A percentile compares a stretch with the other conserved stretches of the same genome.
phyloP scores from a whole-genome alignment of 2,797 vertebrate genomes.

The Sebastes hopkinsi region DNA sequence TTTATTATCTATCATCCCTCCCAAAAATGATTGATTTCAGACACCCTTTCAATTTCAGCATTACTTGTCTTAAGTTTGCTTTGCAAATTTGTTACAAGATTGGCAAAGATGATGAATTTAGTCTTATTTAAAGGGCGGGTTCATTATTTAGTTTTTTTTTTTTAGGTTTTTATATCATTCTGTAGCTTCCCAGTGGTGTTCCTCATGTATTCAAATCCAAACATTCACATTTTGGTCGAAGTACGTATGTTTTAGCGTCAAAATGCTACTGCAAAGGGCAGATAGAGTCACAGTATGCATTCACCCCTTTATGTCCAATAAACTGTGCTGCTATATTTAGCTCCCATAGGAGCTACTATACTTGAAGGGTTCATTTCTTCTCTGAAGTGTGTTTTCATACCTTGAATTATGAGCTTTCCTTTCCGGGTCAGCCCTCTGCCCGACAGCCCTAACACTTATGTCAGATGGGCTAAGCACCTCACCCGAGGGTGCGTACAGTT shows the following conservation, averaged over 20 bases:
- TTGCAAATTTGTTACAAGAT: not conserved
- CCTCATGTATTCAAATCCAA: not conserved
- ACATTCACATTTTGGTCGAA: not conserved
- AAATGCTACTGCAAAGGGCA: not conserved
- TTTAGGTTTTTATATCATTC: not conserved
- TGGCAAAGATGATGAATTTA: not conserved
- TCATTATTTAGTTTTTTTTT: not conserved
- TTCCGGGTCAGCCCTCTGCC: slow-evolving; percentile 39
- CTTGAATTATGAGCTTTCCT: slow-evolving; percentile 45
- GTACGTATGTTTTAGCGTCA: not conserved
- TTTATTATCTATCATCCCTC: not conserved
- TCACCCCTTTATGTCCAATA: not conserved
- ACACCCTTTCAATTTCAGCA: not conserved
- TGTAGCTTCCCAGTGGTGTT: not conserved
- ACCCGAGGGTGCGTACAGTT: slow-evolving; percentile 8
- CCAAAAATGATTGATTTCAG: not conserved
- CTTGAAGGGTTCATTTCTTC: slow-evolving; percentile 39
- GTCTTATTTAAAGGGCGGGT: not conserved
- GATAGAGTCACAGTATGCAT: not conserved
- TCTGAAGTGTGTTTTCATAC: slow-evolving; percentile 47
- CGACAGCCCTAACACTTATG: slow-evolving; percentile 18
- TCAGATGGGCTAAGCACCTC: slow-evolving; percentile 39
- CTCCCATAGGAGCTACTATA: not conserved
- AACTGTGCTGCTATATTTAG: slow-evolving; percentile 34
- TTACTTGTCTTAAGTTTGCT: not conserved